phyloP scores from a whole-genome alignment of 2,888 invertebrate species.

The Axea sp. region DNA sequence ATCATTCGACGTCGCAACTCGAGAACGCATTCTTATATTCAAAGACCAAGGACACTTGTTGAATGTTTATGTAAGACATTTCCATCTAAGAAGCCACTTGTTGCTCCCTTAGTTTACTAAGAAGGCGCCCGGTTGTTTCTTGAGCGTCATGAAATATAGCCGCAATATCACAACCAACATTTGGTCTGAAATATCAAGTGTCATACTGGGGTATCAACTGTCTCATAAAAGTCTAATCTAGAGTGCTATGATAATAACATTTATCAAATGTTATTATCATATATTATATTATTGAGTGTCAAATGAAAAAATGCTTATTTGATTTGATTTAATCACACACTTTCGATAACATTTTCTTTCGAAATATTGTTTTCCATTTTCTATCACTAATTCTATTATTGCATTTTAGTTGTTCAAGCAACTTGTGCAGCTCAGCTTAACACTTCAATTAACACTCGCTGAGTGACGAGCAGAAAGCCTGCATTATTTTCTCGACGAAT shows the following conservation, averaged over 20 bases:
- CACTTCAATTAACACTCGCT: conserved; percentile 17
- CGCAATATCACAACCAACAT: conserved; percentile 7
- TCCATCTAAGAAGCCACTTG: conserved; percentile 78
- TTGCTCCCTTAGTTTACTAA: conserved; percentile 68
- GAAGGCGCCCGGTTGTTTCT: conserved; percentile 42
- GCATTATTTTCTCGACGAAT: too few species aligned
- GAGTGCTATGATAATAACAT: too few species aligned
- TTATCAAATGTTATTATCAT: too few species aligned
- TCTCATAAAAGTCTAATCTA: conserved; percentile 10
- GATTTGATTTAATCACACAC: too few species aligned
- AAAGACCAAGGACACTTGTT: conserved; percentile 75
- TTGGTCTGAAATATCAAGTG: conserved; percentile 19
- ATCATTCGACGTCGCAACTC: too few species aligned
- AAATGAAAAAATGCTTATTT: too few species aligned
- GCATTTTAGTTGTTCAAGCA: conserved; percentile 4
- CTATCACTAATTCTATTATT: conserved; percentile 17
- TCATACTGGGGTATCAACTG: conserved; percentile 2
- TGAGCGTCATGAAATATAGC: conserved; percentile 23
- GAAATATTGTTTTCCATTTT: conserved; percentile 14
- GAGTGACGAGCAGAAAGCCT: conserved; percentile 6
- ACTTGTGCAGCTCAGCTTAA: conserved; percentile 15
- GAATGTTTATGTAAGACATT: conserved; percentile 75
- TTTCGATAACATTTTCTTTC: too few species aligned
- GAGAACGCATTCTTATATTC: conserved; percentile 24
- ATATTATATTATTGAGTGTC: too few species aligned